Percentiles rank a stretch among this genome's conserved stretches.
phyloP scores from a whole-genome alignment of 1,140 invertebrate species.

The Platyscapa corneri region DNA sequence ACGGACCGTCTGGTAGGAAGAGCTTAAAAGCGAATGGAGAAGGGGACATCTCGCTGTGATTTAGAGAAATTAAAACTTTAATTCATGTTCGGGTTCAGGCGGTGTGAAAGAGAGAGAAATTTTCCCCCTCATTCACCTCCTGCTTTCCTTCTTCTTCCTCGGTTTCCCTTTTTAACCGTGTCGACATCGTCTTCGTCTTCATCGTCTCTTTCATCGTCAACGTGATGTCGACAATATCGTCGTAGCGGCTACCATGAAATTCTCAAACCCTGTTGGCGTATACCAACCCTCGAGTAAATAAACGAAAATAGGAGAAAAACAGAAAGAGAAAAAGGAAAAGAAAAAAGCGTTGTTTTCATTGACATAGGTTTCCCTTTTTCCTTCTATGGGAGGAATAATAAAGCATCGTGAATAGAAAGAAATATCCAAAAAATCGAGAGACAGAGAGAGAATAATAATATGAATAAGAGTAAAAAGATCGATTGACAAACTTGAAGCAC shows the following conservation, averaged over 20 bases:
- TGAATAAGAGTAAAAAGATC: slow-evolving; percentile 46
- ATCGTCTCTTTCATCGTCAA: slow-evolving; percentile 42
- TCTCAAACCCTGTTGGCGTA: slow-evolving; percentile 49
- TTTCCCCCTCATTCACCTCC: slow-evolving; percentile 48
- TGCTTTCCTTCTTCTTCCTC: slow-evolving; percentile 25
- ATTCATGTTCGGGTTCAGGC: slow-evolving; percentile 72
- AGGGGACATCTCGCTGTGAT: slow-evolving; percentile 62
- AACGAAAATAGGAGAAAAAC: slow-evolving; percentile 43
- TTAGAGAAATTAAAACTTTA: slow-evolving; percentile 76
- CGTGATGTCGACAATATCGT: slow-evolving; percentile 52
- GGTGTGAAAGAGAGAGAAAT: slow-evolving; percentile 53
- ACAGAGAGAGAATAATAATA: neutral
- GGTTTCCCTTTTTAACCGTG: slow-evolving; percentile 30
- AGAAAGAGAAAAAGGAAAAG: too few species aligned
- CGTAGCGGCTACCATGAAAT: slow-evolving; percentile 56
- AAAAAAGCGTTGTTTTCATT: slow-evolving; percentile 63
- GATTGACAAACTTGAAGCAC: slow-evolving; percentile 41
- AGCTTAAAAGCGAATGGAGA: slow-evolving; percentile 65
- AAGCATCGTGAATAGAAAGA: slow-evolving; percentile 56
- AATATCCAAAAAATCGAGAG: neutral
- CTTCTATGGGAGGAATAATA: slow-evolving; percentile 62
- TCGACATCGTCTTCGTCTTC: slow-evolving; percentile 23
- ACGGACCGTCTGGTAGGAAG: slow-evolving; percentile 72
- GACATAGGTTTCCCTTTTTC: slow-evolving; percentile 62
- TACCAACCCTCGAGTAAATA: slow-evolving; percentile 67